Percentiles rank a stretch among this genome's conserved stretches.
These are phyloP conservation scores for Colius striatus DNA, from an alignment of 2,113 vertebrate genomes.

Conservation along the genomic window DNA sequence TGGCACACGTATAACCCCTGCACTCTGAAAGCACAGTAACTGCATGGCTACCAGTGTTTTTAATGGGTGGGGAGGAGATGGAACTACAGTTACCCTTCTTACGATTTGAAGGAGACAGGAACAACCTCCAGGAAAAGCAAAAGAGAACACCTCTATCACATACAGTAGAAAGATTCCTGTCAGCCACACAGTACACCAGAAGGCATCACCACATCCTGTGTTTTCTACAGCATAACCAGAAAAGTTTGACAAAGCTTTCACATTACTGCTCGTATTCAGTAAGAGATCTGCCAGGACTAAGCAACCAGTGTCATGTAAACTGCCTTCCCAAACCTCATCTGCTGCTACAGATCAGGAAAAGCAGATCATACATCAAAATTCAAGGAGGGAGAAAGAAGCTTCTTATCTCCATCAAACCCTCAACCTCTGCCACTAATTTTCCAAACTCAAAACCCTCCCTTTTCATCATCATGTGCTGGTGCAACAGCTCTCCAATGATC, in stretches of 20 bases:
- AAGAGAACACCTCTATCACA: neutral
- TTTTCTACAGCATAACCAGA: neutral
- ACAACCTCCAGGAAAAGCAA: neutral
- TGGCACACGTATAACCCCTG: neutral
- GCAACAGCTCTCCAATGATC: neutral
- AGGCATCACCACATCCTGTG: accelerated
- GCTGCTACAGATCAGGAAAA: neutral
- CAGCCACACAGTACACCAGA: neutral
- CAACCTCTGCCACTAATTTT: neutral
- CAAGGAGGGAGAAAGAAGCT: neutral
- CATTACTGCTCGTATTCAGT: neutral
- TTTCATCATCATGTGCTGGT: accelerated
- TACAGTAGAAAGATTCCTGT: neutral
- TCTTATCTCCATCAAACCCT: neutral
- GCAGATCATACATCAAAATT: neutral
- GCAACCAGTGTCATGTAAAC: neutral
- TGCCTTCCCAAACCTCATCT: neutral
- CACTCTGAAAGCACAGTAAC: neutral
- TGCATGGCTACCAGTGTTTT: neutral
- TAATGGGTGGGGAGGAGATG: accelerated
- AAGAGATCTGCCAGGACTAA: neutral
- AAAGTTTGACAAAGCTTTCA: neutral
- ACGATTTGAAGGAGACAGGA: neutral
- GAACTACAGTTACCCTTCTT: neutral
- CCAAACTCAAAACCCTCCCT: neutral